Evolutionary conservation across 2,113 vertebrate species (phyloP).

Genomic region (Alethe diademata): DNA sequence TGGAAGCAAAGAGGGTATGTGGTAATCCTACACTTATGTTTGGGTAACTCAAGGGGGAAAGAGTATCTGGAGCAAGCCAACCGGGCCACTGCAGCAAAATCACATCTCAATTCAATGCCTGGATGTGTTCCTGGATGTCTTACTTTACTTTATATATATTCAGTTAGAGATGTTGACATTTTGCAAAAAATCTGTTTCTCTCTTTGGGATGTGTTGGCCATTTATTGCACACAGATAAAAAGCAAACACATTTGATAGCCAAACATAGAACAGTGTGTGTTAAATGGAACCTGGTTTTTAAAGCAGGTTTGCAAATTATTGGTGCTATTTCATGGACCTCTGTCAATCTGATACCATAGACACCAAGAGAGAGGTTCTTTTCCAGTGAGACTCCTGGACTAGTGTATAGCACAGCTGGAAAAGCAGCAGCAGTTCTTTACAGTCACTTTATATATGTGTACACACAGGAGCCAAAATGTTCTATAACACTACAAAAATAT

Average conservation of each 20-base stretch:
- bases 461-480: neutral
- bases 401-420: neutral
- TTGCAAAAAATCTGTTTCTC: neutral
- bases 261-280: accelerated
- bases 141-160: neutral
- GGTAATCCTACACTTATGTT: neutral
- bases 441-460: neutral
- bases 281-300: neutral
- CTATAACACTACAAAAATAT: neutral
- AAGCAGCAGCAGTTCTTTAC: neutral
- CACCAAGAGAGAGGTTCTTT: neutral
- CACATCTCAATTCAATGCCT: neutral
- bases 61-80: neutral
- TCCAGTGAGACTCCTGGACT: neutral
- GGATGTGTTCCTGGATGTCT: neutral
- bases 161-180: neutral
- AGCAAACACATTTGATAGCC: neutral
- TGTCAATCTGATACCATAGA: neutral
- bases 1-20: neutral
- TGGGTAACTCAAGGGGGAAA: neutral
- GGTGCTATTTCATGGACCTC: neutral
- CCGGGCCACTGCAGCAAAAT: neutral
- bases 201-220: neutral
- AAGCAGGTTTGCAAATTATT: neutral
- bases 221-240: neutral